Base-by-base conservation (phyloP, 2,113 vertebrate species). In the Vulpes ferrilata region DNA sequence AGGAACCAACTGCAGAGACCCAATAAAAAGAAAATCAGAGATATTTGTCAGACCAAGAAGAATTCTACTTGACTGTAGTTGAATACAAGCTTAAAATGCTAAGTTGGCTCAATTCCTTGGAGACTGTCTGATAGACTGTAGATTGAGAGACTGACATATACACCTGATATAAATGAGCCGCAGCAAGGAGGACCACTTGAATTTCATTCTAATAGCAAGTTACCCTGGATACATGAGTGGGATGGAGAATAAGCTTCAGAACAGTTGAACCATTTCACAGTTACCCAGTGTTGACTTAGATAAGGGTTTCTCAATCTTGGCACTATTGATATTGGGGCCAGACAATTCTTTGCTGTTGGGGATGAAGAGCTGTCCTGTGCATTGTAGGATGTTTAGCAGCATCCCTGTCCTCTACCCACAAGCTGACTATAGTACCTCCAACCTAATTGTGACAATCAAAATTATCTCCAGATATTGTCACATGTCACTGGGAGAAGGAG, bases 161-260 rank as follows among this genome's bases (percentile, higher is more conserved):
- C 4, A 27, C 17, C 19, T 79, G 43, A 38, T 55, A 1, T 82
- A 73, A 89, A 67, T 74, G 60, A 91, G 17, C 13, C 76, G 88
- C 94, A 60, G 30, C 51, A 73, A 74, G 71, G 30, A 73, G 35
- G 32, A 71, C 12, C 7, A 64, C n/a, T 19, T 64, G 59, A 85
- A 94, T 85, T 88, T 76, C 53, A 76, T 89, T 92, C 79, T 88
- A 91, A 76, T 60, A 1, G 30, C 30, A 73, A 95, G 27, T 94
- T 73, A 67, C 69, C 88, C 32, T 60, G 30, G 78, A 53, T 57
- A 5, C 12, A 38, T 11, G 74, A 73, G 17, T 81, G 35, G 17
- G 25, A 3, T 79, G 32, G 35, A 65, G 27, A 53, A 62, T 82
- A 62, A 90, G 2, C 19, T 95, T 95, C 59, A 69, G 22, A 71